Evolutionary conservation across 53 echinoderm and acorn worm genomes (phyloP).

Genomic region (Antedon mediterranea): DNA sequence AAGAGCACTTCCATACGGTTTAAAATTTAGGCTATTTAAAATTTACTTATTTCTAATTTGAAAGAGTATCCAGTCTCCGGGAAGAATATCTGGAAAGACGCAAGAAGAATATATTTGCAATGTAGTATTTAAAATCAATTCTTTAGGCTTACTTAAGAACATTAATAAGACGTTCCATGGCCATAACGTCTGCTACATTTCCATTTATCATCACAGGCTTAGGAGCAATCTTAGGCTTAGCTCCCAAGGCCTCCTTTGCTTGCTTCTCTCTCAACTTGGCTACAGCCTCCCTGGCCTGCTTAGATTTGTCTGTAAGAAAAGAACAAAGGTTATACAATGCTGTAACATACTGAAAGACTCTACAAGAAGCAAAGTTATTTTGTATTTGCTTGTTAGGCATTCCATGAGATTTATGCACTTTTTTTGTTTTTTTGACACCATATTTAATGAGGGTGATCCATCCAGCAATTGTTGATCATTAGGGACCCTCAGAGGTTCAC

Average conservation of each 20-base stretch:
- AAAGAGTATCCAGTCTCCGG: too few relatives aligned
- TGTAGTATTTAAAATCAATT: not conserved
- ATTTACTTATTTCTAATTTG: too few relatives aligned
- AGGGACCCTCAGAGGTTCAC: too few relatives aligned
- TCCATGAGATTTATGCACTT: too few relatives aligned
- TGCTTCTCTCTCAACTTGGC: constrained; percentile 34
- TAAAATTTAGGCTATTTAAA: too few relatives aligned
- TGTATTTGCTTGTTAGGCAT: too few relatives aligned
- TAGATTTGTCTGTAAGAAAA: constrained; percentile 39
- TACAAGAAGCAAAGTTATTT: too few relatives aligned
- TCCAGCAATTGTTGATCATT: too few relatives aligned
- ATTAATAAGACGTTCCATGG: constrained; percentile 67
- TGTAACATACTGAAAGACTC: too few relatives aligned
- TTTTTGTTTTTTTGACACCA: too few relatives aligned
- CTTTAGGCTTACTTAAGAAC: constrained; percentile 55
- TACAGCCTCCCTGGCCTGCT: constrained; percentile 46
- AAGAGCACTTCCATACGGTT: too few relatives aligned
- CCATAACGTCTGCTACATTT: constrained; percentile 54
- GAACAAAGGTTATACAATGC: not conserved
- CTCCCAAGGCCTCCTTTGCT: not conserved
- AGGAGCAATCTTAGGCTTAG: constrained; percentile 13
- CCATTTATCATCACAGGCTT: constrained; percentile 61
- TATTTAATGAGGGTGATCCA: too few relatives aligned
- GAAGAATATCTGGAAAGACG: not conserved
- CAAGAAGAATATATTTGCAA: not conserved